Conservation (phyloP, 2,888 invertebrate species). For the Entomobrya proxima region DNA sequence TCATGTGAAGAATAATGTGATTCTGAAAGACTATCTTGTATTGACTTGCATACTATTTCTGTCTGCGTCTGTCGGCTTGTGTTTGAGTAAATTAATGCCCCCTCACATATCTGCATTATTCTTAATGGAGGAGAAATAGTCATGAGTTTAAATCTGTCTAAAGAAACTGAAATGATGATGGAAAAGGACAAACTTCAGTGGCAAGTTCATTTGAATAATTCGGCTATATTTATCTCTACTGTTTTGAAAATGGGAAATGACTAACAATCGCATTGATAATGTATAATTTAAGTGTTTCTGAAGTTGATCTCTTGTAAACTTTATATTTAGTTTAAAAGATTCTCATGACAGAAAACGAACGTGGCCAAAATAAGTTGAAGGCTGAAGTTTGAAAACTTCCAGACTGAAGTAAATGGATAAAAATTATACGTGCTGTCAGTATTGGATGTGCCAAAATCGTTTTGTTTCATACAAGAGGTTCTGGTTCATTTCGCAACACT, state of each 20-base stretch:
- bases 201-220: neutral
- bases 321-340: too few species aligned
- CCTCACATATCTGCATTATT: neutral
- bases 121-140: too few species aligned
- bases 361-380: too few species aligned
- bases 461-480: neutral
- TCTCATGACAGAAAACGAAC: too few species aligned
- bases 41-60: neutral
- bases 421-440: too few species aligned
- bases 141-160: neutral
- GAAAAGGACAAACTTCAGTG: slow-evolving; percentile 47
- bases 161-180: slow-evolving; percentile 1
- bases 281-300: neutral
- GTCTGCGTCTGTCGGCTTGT: neutral
- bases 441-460: neutral
- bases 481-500: neutral
- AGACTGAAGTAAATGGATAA: neutral
- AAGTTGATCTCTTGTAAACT: neutral
- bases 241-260: neutral
- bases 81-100: slow-evolving; percentile 12
- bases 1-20: neutral
- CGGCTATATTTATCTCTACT: too few species aligned
- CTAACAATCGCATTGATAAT: neutral
- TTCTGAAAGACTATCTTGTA: neutral
- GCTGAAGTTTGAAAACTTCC: neutral